Base-by-base conservation (phyloP, 2,888 invertebrate species). In the Strigamia transsilvanica region DNA sequence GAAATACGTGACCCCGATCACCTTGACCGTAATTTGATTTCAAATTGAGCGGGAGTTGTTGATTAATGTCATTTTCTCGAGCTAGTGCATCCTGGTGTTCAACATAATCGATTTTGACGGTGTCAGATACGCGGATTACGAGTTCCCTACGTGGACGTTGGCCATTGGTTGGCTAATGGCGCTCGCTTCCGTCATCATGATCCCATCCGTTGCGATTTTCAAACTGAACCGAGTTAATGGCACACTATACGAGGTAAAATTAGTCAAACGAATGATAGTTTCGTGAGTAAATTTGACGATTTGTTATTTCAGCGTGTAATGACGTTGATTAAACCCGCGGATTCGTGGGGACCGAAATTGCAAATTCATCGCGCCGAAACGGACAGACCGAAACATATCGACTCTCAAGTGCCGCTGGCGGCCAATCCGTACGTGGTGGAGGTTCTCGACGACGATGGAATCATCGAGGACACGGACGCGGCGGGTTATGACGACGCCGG, bases 121-220 rank as follows among this genome's bases (percentile, higher is more conserved):
- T 0, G 91, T 93, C 0, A 85, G 87, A 6, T 94, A 94, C 86
- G 92, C 91, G 73, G 89, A 89, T 81, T 93, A 93, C 85, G 86
- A 87, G 12, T 95, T 94, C 87, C 94, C 94, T 0, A 84, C 87
- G 13, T 93, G 93, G 90, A 93, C 94, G n/a, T 91, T 93, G 84
- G 87, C 89, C 0, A 87, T 94, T 38, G 94, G 94, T 6, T 93
- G 93, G 91, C 86, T 91, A 78, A 91, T 95, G 82, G 93, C 94
- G 0, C 84, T 92, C 0, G 89, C 92, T 0, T 94, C 94, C 0
- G 88, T 95, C 1, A 85, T 91, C 0, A 91, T 93, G 0, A 91
- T 95, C 86, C 93, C 94, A 0, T 86, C 91, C 2, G 92, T 93
- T 38, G 90, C 92, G 0, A 85, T 89, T 23, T 88, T 89, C 84